A percentile compares a stretch with the other conserved stretches of the same genome.
These are phyloP conservation scores for Lepidocyrtinus sp. DNA, from an alignment of 2,888 invertebrate genomes.

Conservation along the genomic window DNA sequence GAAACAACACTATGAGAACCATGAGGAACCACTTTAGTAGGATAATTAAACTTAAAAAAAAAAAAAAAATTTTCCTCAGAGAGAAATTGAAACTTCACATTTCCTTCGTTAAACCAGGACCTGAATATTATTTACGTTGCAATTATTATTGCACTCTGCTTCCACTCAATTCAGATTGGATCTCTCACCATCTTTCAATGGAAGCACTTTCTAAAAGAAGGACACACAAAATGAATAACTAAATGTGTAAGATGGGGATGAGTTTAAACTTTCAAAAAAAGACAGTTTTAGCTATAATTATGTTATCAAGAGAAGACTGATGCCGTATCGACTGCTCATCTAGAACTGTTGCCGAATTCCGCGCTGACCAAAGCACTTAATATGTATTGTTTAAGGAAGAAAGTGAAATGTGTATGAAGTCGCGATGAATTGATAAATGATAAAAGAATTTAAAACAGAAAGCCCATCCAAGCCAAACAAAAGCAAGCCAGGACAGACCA, in stretches of 20 bases:
- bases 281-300: not conserved
- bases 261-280: not conserved
- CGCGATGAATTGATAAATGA: not conserved
- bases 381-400: not conserved
- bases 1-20: not conserved
- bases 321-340: conserved; percentile 21
- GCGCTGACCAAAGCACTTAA: not conserved
- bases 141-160: not conserved
- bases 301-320: not conserved
- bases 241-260: not conserved
- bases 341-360: conserved; percentile 31
- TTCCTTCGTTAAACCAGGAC: no score
- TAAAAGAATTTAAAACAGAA: not conserved
- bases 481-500: no score
- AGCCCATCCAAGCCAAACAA: not conserved
- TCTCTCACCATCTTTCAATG: not conserved
- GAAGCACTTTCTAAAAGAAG: not conserved
- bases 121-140: not conserved
- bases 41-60: no score
- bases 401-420: conserved; percentile 46
- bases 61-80: no score
- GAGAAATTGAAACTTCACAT: no score
- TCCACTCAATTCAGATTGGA: not conserved
- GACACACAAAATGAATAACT: no score
- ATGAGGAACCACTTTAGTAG: not conserved